These are phyloP conservation scores for Nysson spinosus DNA, from an alignment of 2,888 invertebrate species.

Conservation along the genomic window DNA sequence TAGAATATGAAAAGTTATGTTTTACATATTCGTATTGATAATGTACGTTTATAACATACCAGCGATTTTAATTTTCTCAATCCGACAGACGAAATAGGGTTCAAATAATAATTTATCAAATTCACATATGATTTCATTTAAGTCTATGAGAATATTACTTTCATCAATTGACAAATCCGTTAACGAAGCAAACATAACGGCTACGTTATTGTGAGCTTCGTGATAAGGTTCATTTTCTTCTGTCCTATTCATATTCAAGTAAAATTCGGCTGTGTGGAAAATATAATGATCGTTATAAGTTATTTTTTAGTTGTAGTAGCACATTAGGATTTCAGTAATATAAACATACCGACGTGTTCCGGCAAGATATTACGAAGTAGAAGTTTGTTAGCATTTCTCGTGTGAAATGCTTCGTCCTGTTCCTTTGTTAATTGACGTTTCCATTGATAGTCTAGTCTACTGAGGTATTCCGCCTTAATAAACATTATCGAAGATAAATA, in stretches of 20 bases:
- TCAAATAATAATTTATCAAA: slow-evolving; percentile 91
- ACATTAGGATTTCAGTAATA: too few species aligned
- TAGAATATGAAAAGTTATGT: neutral
- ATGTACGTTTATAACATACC: slow-evolving; percentile 79
- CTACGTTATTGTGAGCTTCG: slow-evolving; percentile 91
- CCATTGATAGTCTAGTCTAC: slow-evolving; percentile 90
- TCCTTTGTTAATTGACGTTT: slow-evolving; percentile 87
- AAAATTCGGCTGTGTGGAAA: slow-evolving; percentile 83
- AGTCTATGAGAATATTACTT: slow-evolving; percentile 81
- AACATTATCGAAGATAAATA: slow-evolving; percentile 20
- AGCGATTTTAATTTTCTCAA: slow-evolving; percentile 98
- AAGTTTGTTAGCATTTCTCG: slow-evolving; percentile 91
- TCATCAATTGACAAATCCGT: slow-evolving; percentile 85
- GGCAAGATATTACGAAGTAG: slow-evolving; percentile 95
- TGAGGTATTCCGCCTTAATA: slow-evolving; percentile 87
- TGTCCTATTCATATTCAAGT: slow-evolving; percentile 84
- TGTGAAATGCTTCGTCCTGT: slow-evolving; percentile 91
- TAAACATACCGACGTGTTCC: slow-evolving; percentile 89
- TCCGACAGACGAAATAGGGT: slow-evolving; percentile 81
- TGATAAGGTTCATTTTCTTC: slow-evolving; percentile 88
- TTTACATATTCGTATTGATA: neutral
- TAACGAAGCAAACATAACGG: slow-evolving; percentile 97
- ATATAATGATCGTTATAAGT: neutral
- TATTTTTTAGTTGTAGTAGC: neutral
- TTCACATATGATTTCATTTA: slow-evolving; percentile 95